Conservation (phyloP, 2,888 invertebrate species). For the Esperia sulphurella region DNA sequence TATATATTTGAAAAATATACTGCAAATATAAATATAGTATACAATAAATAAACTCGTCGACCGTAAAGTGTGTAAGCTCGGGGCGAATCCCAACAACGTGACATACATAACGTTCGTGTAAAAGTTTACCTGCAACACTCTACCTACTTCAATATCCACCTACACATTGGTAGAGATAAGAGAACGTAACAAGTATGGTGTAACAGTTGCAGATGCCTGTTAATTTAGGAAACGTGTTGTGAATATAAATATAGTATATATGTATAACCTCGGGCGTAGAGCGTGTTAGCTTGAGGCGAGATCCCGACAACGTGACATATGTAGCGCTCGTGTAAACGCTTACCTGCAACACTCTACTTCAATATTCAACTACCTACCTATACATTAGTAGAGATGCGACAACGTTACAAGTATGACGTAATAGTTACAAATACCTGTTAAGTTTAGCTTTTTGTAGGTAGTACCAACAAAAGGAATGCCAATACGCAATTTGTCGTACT, state of each 20-base stretch:
- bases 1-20: no score
- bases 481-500: no score
- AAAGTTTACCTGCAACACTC: slow-evolving; percentile 18
- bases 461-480: no score
- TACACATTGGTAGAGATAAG: no score
- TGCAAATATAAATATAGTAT: no score
- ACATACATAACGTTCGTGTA: slow-evolving; percentile 31
- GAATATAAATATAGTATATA: not conserved
- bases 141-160: no score
- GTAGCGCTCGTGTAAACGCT: slow-evolving; percentile 32
- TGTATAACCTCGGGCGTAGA: not conserved
- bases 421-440: no score
- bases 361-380: not conserved
- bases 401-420: not conserved
- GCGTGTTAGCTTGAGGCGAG: slow-evolving; percentile 12
- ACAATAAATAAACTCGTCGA: not conserved
- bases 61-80: not conserved
- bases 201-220: not conserved
- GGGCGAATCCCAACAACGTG: not conserved
- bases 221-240: no score
- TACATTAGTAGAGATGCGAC: not conserved
- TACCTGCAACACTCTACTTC: slow-evolving; percentile 11
- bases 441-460: no score
- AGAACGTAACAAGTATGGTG: not conserved
- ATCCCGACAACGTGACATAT: slow-evolving; percentile 28